Conservation (phyloP, 2,888 invertebrate species). For the Lydus trimaculatus region DNA sequence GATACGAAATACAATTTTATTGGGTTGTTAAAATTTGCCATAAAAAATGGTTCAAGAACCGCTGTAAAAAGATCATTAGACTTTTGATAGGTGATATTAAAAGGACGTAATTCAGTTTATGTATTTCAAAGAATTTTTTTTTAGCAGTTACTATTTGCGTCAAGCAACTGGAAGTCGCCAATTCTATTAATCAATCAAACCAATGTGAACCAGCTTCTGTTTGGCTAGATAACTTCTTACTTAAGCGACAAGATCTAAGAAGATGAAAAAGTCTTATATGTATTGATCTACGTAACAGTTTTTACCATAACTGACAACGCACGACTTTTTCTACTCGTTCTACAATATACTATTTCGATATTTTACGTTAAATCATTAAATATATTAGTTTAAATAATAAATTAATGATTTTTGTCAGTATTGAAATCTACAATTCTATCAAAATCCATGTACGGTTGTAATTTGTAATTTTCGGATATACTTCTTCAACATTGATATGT, state of each 20-base stretch:
- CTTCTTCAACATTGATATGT: background rate
- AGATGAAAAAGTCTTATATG: too few species aligned
- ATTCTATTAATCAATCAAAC: too few species aligned
- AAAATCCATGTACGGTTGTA: background rate
- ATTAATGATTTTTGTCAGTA: background rate
- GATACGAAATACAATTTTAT: slow-evolving; percentile 21
- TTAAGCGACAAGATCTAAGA: too few species aligned
- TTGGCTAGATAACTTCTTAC: too few species aligned
- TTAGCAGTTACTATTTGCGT: background rate
- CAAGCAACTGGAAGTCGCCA: too few species aligned
- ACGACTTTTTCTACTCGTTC: background rate
- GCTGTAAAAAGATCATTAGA: slow-evolving; percentile 22
- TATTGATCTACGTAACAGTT: too few species aligned
- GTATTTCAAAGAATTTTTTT: background rate
- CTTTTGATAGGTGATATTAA: slow-evolving; percentile 22
- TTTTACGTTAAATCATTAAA: background rate
- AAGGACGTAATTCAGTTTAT: background rate
- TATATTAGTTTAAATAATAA: background rate
- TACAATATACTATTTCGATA: background rate
- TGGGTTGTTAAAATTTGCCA: slow-evolving; percentile 23
- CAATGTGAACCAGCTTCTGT: too few species aligned
- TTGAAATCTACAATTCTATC: background rate
- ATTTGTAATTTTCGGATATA: slow-evolving; percentile 3
- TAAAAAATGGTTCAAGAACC: slow-evolving; percentile 26
- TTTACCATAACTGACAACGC: too few species aligned